phyloP scores from a whole-genome alignment of 1,140 invertebrate genomes.

The Pseudomyrmex concolor region DNA sequence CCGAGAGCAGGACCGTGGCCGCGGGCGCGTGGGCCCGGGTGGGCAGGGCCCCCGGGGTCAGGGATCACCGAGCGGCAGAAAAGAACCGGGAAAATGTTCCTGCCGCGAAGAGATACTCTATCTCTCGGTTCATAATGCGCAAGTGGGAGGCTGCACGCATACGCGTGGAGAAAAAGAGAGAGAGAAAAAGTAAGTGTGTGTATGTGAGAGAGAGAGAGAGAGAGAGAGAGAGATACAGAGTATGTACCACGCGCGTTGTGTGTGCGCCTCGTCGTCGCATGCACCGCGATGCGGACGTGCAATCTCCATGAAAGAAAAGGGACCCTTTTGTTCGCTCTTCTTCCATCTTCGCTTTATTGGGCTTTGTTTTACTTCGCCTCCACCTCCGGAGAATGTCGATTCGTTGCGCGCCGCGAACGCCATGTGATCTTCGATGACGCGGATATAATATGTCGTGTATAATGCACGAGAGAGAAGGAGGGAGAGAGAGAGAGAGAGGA shows the following conservation, averaged over 20 bases:
- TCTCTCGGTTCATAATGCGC: conserved; percentile 79
- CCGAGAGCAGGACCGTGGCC: conserved; percentile 55
- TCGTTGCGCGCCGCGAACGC: conserved; percentile 44
- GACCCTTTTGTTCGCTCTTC: conserved; percentile 58
- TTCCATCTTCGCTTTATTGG: conserved; percentile 66
- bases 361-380: conserved; percentile 67
- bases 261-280: conserved; percentile 17
- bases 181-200: not conserved
- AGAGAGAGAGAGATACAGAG: not conserved
- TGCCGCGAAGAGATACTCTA: conserved; percentile 77
- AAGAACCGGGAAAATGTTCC: conserved; percentile 78
- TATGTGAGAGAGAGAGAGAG: not conserved
- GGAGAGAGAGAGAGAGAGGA: not conserved
- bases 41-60: conserved; percentile 75
- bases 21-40: conserved; percentile 76
- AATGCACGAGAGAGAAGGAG: conserved; percentile 15
- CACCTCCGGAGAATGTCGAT: conserved; percentile 46
- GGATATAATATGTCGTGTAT: conserved; percentile 53
- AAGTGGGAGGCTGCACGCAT: conserved; percentile 77
- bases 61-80: conserved; percentile 75
- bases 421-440: conserved; percentile 53
- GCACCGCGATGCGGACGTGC: conserved; percentile 45
- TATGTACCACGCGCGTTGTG: not conserved
- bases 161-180: conserved; percentile 26
- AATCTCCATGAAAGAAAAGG: conserved; percentile 70